A percentile compares a stretch with the other conserved stretches of the same genome.
phyloP scores from a whole-genome alignment of 2,888 invertebrate genomes.

The Heterodera filipjevi region DNA sequence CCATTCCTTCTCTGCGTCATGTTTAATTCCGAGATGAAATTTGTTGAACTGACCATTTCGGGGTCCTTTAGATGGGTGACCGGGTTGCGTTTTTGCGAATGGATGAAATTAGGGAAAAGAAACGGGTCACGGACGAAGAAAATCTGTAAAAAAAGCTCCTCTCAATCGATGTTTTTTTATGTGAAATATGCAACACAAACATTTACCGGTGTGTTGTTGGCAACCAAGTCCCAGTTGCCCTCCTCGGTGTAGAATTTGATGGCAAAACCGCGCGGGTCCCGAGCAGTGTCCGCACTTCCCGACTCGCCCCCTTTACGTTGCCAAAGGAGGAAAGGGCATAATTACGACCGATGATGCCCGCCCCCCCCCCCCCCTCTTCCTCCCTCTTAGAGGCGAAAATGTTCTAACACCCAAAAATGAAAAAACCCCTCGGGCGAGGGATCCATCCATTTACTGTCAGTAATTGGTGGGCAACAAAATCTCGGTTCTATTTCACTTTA shows the following conservation, averaged over 20 bases:
- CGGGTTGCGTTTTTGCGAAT: constrained; percentile 94
- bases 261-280: constrained; percentile 70
- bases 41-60: constrained; percentile 20
- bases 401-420: too few species aligned
- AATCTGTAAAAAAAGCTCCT: constrained; percentile 56
- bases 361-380: too few species aligned
- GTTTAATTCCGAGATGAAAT: too few species aligned
- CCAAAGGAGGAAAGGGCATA: too few species aligned
- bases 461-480: too few species aligned
- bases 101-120: constrained; percentile 88
- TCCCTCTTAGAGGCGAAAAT: too few species aligned
- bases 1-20: background rate
- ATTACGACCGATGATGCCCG: too few species aligned
- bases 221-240: constrained; percentile 70
- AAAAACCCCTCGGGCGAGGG: too few species aligned
- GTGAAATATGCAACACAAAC: constrained; percentile 62
- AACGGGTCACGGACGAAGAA: constrained; percentile 70
- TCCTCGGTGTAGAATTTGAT: constrained; percentile 70
- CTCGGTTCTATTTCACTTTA: too few species aligned
- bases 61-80: constrained; percentile 75
- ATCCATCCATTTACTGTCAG: too few species aligned
- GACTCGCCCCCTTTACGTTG: constrained; percentile 64
- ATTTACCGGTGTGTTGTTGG: constrained; percentile 68
- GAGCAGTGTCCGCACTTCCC: constrained; percentile 69
- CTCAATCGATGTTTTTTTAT: constrained; percentile 69